Evolutionary conservation across 2,113 vertebrate species (phyloP), one percentile per base, ranked within the genome.

Genomic region (Scartelaos histophorus): DNA sequence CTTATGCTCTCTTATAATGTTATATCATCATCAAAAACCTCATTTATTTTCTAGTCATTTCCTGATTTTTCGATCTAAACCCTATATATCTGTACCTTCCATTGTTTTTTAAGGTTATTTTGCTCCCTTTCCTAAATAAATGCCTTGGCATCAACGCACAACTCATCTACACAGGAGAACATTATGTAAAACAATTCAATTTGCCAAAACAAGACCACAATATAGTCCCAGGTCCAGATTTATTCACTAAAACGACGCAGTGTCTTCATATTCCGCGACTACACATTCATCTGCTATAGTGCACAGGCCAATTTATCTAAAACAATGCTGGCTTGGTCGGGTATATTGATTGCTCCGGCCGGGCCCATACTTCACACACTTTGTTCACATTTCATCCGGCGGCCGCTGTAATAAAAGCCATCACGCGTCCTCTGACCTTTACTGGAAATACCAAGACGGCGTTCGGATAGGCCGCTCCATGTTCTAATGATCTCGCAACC

Each of bases 381-480:
- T 47, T 82, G 82, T 66, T 78, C 61, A 0, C 73, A 80, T 83
- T 85, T 73, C 65, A 69, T 77, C 81, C 61, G 25, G 45, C 71
- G 71, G 58, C 69, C 76, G 58, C 69, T 74, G 65, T 85, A 86
- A 85, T 82, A 84, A 90, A 90, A 82, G 72, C 61, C 22, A 71
- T 1, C 17, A 15, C 72, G 46, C 66, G 75, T 81, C 71, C 66
- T 38, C 69, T 89, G 81, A 89, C 88, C 87, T 91, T 90, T 84
- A 24, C 73, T 51, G 79, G 62, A 87, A 89, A 91, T 90, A 88
- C 81, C 83, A 85, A 69, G 58, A 86, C 71, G 58, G 74, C 51
- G 58, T 81, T 62, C 10, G 65, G 57, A 74, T 74, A 73, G 43
- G 78, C 67, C 62, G 62, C 17, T 86, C 76, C 75, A 21, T 78